Evolutionary conservation across 2,888 invertebrate genomes (phyloP), one percentile per base, ranked within the genome.

Genomic region (Dendrolimus pini): DNA sequence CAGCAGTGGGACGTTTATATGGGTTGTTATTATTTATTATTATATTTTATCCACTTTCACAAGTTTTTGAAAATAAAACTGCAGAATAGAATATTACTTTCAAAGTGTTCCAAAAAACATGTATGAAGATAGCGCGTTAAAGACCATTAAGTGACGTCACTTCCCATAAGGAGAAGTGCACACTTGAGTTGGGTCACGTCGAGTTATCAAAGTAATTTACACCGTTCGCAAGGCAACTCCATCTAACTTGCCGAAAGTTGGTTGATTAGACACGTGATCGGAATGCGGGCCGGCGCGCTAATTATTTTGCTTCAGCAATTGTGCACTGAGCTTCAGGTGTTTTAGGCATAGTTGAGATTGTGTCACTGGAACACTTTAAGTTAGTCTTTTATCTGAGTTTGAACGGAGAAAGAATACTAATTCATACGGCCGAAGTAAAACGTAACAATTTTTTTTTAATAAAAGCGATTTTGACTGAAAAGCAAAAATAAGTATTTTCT

Each of bases 261-360:
- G 69, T 81, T 85, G 84, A 85, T 85, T 83, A 80, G 78, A 79
- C 75, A 77, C 86, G 86, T 86, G 85, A 79, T 77, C 61, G 58
- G 78, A 76, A 78, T 78, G 65, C 68, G 61, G 30, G 55, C 57
- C 57, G 61, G 59, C 57, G 62, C 58, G 67, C 67, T 77, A 75
- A 78, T 73, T 75, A 78, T 78, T 75, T 74, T 68, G 60, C 54
- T 52, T 52, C 55, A 52, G 58, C 61, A 61, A 63, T 61, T 64
- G 62, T 56, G 42, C 9, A 54, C 55, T 47, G 7, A 13, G 30
- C 42, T 55, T 58, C 12, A 58, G 52, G 41, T 41, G 30, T 41
- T 30, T n/a, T 54, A 41, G 41, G 41, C 54, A 41, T 54, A 54
- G 30, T 10, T 54, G 41, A 54, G 54, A 41, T 54, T 54, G 30